A percentile compares a stretch with the other conserved stretches of the same genome.
Evolutionary conservation across 2,113 vertebrate species (phyloP).

Genomic region (Corynorhinus townsendii): DNA sequence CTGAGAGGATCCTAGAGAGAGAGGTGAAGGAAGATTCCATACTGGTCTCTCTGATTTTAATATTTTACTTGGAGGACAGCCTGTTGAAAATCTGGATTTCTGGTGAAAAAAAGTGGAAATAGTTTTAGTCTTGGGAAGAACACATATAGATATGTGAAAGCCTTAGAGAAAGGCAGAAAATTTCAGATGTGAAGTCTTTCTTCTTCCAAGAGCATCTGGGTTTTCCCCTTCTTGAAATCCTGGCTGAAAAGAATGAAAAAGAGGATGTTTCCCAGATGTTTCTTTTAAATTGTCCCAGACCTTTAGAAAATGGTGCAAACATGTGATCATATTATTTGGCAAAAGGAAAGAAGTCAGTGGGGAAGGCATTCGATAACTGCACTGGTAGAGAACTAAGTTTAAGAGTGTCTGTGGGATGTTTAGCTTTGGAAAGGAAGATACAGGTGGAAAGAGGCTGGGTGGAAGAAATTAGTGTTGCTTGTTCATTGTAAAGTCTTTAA

Average conservation of each 20-base stretch:
- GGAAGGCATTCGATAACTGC: not conserved
- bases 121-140: constrained; percentile 29
- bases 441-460: not conserved
- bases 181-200: constrained; percentile 26
- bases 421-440: not conserved
- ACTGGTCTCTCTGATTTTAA: not conserved
- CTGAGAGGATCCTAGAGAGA: not conserved
- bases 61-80: not conserved
- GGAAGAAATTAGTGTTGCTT: not conserved
- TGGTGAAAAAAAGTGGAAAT: not conserved
- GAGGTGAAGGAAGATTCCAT: not conserved
- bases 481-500: constrained; percentile 5
- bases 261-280: not conserved
- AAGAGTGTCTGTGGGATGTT: not conserved
- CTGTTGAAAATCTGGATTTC: constrained; percentile 13
- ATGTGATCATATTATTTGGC: not conserved
- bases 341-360: not conserved
- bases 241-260: not conserved
- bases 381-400: not conserved
- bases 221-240: constrained; percentile 19
- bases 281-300: constrained; percentile 9
- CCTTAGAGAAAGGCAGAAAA: constrained; percentile 23
- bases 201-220: constrained; percentile 17
- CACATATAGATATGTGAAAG: constrained; percentile 16
- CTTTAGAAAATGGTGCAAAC: constrained; percentile 29